Base-by-base conservation (phyloP, 2,888 invertebrate genomes). In the Erynnis tages region DNA sequence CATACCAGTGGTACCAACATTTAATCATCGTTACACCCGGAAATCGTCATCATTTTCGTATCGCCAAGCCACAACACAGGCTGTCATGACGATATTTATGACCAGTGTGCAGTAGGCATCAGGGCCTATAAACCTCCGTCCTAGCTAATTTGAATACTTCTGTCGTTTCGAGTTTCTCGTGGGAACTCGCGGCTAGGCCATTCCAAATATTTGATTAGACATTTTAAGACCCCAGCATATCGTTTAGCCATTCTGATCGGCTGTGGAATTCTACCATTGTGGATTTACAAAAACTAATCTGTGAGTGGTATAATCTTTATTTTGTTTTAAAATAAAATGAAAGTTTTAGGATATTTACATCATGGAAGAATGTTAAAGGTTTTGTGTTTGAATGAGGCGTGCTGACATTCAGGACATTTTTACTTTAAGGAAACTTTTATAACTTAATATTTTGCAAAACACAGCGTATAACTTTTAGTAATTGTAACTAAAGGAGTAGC, bases 131-230 rank as follows among this genome's bases (percentile, higher is more conserved):
- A 44, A 32, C 44, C 21, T 30, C 32, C 7, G 27, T 21, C 11
- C 44, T 27, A 56, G 53, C 60, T 63, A 60, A 65, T 66, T 63
- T 64, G 62, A 61, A 60, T 59, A 61, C 52, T 41, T 54, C 55
- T 55, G 57, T 55, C 59, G 56, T 64, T 66, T 69, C 71, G 65
- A 69, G 65, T 69, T 66, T 69, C 71, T 65, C 71, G 65, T 69
- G 71, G 66, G 71, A 71, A 67, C 54, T 27, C 41, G 11, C 25
- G 45, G 40, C 43, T 38, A 27, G 45, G 34, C 45, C 50, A 59
- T 60, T 55, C 55, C 41, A 60, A 61, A 59, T 55, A 63, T 64
- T 63, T 59, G 52, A 59, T 58, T 55, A 59, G 55, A 64, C 55
- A 64, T 65, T 64, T 58, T 50, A 50, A 50, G 43, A 50, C 34